Evolutionary conservation across 2,797 vertebrate genomes (phyloP).

Genomic region (Benthosema pterotum): DNA sequence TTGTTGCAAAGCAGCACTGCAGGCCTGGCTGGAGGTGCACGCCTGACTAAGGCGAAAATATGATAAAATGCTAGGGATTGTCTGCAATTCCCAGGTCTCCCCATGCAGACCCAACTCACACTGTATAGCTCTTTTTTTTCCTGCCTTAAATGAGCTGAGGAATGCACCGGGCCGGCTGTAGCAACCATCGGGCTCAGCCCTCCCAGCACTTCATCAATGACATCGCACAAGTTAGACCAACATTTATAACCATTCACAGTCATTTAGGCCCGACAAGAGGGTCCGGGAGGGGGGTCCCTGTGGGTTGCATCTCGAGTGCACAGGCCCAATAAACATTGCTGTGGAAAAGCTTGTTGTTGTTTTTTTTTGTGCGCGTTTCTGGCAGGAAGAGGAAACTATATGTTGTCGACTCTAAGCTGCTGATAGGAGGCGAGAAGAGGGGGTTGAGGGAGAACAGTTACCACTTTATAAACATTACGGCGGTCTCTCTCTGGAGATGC

Average conservation of each 20-base stretch:
- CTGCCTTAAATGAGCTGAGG: constrained; percentile 73
- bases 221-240: constrained; percentile 59
- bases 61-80: constrained; percentile 74
- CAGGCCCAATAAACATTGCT: constrained; percentile 48
- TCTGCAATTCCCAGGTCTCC: constrained; percentile 63
- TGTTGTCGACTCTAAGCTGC: constrained; percentile 22
- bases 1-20: constrained; percentile 49
- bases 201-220: constrained; percentile 72
- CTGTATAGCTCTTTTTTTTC: constrained; percentile 44
- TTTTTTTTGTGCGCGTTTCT: background rate
- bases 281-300: constrained; percentile 44
- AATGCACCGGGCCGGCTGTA: constrained; percentile 56
- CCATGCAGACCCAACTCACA: constrained; percentile 40
- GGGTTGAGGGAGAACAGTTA: constrained; percentile 52
- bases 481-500: constrained; percentile 68
- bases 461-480: constrained; percentile 78
- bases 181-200: constrained; percentile 49
- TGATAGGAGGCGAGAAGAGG: constrained; percentile 42
- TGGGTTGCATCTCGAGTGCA: constrained; percentile 32
- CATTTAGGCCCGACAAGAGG: constrained; percentile 48
- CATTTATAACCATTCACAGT: constrained; percentile 71
- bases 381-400: background rate
- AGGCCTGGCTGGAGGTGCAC: constrained; percentile 36
- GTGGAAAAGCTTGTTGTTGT: constrained; percentile 23
- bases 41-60: constrained; percentile 64